Evolutionary conservation across 2,113 vertebrate species (phyloP).

Genomic region (Ophiodon elongatus): DNA sequence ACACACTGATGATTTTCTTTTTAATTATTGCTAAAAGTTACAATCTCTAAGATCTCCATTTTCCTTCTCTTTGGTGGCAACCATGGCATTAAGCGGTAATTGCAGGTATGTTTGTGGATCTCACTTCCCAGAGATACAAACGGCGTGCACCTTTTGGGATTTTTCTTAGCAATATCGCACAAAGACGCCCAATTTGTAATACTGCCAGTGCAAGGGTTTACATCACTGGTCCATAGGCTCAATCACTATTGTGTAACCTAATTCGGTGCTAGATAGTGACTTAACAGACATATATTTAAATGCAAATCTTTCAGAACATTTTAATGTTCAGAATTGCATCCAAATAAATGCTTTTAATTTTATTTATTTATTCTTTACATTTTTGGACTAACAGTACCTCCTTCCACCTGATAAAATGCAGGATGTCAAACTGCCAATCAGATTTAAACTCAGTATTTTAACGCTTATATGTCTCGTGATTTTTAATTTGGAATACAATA

Average conservation of each 20-base stretch:
- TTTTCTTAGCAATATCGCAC: background rate
- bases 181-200: background rate
- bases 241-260: background rate
- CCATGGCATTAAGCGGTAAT: background rate
- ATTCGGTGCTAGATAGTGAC: background rate
- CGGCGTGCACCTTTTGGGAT: background rate
- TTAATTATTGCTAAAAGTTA: background rate
- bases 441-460: slow-evolving; percentile 1
- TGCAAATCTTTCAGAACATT: background rate
- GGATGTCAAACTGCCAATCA: slow-evolving; percentile 7
- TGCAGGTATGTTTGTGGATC: background rate
- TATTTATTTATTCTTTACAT: background rate
- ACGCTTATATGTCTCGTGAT: background rate
- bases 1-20: background rate
- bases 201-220: background rate
- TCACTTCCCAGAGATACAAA: background rate
- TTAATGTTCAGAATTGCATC: background rate
- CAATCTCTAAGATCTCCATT: background rate
- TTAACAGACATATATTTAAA: background rate
- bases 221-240: background rate
- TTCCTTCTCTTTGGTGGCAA: background rate
- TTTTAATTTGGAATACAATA: background rate
- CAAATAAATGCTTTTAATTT: background rate
- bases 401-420: background rate
- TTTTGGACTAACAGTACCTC: background rate